Conservation (phyloP, 1,140 invertebrate genomes). For the Achroia grisella region DNA sequence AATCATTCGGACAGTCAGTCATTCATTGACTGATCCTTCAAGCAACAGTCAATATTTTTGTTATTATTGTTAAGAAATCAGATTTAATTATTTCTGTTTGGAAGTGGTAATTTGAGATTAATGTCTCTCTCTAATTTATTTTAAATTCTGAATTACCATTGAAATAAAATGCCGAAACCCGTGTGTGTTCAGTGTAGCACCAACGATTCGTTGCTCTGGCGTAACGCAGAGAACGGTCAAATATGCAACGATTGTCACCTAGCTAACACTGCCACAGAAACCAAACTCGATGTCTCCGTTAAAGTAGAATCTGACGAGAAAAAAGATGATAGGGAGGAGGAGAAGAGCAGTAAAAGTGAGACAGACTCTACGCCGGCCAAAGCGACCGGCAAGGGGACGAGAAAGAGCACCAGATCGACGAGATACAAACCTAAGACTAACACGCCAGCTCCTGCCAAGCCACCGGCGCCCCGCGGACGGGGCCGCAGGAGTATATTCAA, state of each 20-base stretch:
- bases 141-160: background rate
- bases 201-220: conserved; percentile 64
- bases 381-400: conserved; percentile 53
- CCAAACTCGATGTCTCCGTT: conserved; percentile 23
- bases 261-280: conserved; percentile 45
- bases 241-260: conserved; percentile 69
- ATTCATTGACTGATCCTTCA: too few species aligned
- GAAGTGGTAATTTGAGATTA: too few species aligned
- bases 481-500: conserved; percentile 87
- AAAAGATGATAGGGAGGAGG: conserved; percentile 49
- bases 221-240: conserved; percentile 61
- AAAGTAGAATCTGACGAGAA: conserved; percentile 50
- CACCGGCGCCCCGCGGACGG: conserved; percentile 78
- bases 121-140: background rate
- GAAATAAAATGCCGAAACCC: conserved; percentile 60
- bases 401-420: conserved; percentile 64
- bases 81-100: too few species aligned
- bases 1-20: too few species aligned
- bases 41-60: too few species aligned
- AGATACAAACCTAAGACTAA: conserved; percentile 60
- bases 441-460: conserved; percentile 31
- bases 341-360: conserved; percentile 41
- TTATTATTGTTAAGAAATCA: too few species aligned
- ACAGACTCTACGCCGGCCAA: conserved; percentile 53
- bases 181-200: conserved; percentile 61